phyloP scores from a whole-genome alignment of 2,888 invertebrate species.

The Synergus japonicus region DNA sequence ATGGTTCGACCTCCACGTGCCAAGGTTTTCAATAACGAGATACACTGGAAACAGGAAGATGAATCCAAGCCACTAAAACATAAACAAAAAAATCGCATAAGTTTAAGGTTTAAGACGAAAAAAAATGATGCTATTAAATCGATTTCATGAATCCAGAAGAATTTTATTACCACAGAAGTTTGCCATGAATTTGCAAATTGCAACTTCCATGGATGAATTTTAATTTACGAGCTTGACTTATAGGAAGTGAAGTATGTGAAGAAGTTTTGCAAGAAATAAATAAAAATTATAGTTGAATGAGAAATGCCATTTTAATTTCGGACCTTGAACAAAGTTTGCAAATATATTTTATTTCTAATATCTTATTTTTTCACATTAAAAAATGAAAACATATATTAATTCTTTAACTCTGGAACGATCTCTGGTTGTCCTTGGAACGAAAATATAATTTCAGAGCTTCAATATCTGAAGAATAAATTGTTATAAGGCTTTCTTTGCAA shows the following conservation, averaged over 20 bases:
- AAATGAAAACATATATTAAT: background rate
- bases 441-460: background rate
- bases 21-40: conserved; percentile 91
- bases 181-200: background rate
- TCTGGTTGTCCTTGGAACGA: conserved; percentile 24
- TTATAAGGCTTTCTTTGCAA: background rate
- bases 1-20: conserved; percentile 95
- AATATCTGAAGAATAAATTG: background rate
- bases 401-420: conserved; percentile 1
- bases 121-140: background rate
- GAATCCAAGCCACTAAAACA: conserved; percentile 91
- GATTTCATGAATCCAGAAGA: background rate
- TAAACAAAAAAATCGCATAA: conserved; percentile 42
- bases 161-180: background rate
- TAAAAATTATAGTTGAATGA: background rate
- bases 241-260: background rate
- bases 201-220: background rate
- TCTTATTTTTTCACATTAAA: too few relatives aligned
- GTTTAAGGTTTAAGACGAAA: background rate
- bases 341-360: background rate
- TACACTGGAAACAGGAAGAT: conserved; percentile 96
- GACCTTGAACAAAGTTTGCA: background rate
- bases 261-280: background rate
- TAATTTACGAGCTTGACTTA: background rate
- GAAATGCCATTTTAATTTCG: background rate